Percentiles rank a stretch among this genome's conserved stretches.
Evolutionary conservation across 1,140 invertebrate genomes (phyloP).

Genomic region (Acromyrmex heyeri): DNA sequence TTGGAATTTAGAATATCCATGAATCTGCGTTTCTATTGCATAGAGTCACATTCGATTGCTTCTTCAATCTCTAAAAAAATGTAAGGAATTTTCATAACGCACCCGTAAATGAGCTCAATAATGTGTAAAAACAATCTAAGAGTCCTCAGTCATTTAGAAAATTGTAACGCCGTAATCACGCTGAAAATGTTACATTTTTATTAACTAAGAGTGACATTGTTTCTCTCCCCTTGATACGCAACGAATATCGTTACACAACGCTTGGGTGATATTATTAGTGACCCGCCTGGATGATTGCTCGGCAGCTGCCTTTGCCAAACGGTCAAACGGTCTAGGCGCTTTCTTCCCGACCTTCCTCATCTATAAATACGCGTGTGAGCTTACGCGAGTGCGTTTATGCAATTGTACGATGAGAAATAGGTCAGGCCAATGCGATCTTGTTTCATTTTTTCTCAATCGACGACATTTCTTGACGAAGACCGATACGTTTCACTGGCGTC

Average conservation of each 20-base stretch:
- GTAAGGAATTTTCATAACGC: background rate
- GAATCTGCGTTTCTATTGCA: background rate
- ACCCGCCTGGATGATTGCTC: constrained; percentile 74
- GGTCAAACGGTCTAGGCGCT: constrained; percentile 77
- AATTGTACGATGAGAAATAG: constrained; percentile 74
- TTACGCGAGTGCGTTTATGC: constrained; percentile 75
- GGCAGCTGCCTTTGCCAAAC: constrained; percentile 76
- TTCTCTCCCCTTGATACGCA: constrained; percentile 47
- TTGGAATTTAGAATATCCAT: too few relatives aligned
- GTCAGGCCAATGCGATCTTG: constrained; percentile 66
- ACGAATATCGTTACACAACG: constrained; percentile 68
- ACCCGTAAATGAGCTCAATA: background rate
- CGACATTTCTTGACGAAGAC: background rate
- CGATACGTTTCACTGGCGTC: background rate
- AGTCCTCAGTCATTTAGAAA: constrained; percentile 34
- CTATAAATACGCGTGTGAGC: constrained; percentile 74
- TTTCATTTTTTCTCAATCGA: constrained; percentile 57
- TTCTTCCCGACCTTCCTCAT: constrained; percentile 76
- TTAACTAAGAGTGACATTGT: constrained; percentile 19
- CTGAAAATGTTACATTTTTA: constrained; percentile 27
- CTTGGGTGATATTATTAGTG: constrained; percentile 74
- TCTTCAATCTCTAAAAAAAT: background rate
- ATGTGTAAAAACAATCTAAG: background rate
- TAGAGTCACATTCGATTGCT: background rate
- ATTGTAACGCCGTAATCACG: background rate